A percentile compares a stretch with the other conserved stretches of the same genome.
These are phyloP conservation scores for Lucifuga dentata DNA, from an alignment of 2,113 vertebrate genomes.

Conservation along the genomic window DNA sequence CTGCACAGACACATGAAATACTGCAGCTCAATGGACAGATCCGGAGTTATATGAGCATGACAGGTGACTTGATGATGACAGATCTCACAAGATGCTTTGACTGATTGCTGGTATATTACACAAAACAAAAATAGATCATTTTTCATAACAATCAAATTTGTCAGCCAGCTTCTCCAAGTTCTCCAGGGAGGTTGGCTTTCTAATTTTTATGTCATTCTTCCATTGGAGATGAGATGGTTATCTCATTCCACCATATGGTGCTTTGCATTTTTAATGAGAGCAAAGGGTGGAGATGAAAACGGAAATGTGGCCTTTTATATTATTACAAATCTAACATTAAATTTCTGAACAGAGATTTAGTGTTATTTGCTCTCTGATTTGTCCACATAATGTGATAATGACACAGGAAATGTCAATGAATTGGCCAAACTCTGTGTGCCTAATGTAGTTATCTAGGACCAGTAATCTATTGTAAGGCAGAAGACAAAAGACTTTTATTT, in stretches of 20 bases:
- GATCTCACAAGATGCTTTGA: background rate
- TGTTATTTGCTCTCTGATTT: conserved; percentile 46
- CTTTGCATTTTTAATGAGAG: conserved; percentile 52
- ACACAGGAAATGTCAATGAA: conserved; percentile 35
- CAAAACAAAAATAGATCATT: too few relatives aligned
- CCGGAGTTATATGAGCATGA: background rate
- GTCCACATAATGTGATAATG: conserved; percentile 47
- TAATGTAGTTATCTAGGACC: conserved; percentile 61
- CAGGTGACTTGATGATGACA: conserved; percentile 7
- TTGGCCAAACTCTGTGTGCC: conserved; percentile 33
- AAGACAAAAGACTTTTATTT: conserved; percentile 65
- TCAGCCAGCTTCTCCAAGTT: background rate
- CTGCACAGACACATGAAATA: conserved; percentile 75
- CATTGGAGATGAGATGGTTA: conserved; percentile 12
- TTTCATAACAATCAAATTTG: background rate
- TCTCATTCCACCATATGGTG: conserved; percentile 19
- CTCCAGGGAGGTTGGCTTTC: background rate
- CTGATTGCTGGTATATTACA: too few relatives aligned
- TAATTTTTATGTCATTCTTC: conserved; percentile 9
- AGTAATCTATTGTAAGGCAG: conserved; percentile 55
- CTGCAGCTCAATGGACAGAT: conserved; percentile 15
- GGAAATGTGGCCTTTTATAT: conserved; percentile 40
- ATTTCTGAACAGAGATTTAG: conserved; percentile 3
- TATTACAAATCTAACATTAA: conserved; percentile 27
- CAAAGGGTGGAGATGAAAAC: conserved; percentile 37